Conservation (phyloP, 2,888 invertebrate species). For the Pyralis farinalis region DNA sequence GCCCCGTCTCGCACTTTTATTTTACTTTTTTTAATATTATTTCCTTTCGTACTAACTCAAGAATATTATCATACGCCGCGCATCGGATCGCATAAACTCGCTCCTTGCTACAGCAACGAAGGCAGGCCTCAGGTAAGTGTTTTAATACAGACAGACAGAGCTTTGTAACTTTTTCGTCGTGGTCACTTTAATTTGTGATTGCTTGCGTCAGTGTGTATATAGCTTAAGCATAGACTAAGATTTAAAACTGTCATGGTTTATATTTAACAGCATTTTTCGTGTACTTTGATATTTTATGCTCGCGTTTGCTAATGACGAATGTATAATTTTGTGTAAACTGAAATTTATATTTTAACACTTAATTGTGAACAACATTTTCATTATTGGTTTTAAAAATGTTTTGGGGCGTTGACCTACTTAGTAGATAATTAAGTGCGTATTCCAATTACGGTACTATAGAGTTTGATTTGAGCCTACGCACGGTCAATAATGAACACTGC, state of each 20-base stretch:
- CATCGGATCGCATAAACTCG: constrained; percentile 58
- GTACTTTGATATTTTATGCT: neutral
- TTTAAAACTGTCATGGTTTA: neutral
- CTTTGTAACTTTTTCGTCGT: constrained; percentile 1
- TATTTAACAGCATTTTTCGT: neutral
- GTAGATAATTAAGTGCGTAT: too few species aligned
- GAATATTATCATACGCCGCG: constrained; percentile 57
- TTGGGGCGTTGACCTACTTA: too few species aligned
- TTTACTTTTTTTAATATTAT: constrained; percentile 47
- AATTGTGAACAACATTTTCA: too few species aligned
- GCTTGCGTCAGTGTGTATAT: neutral
- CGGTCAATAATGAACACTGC: too few species aligned
- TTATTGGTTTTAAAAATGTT: too few species aligned
- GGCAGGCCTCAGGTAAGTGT: constrained; percentile 64
- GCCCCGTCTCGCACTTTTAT: constrained; percentile 44
- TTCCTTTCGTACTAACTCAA: constrained; percentile 46
- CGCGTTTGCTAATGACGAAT: neutral
- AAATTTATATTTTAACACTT: too few species aligned
- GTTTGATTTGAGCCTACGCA: too few species aligned
- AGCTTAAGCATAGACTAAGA: constrained; percentile 1
- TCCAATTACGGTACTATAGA: too few species aligned
- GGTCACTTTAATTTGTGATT: neutral
- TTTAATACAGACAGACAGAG: neutral
- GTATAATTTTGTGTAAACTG: neutral
- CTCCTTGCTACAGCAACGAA: constrained; percentile 64